Conservation (phyloP, 2,797 vertebrate species). For the Cryptoprocta ferox region DNA sequence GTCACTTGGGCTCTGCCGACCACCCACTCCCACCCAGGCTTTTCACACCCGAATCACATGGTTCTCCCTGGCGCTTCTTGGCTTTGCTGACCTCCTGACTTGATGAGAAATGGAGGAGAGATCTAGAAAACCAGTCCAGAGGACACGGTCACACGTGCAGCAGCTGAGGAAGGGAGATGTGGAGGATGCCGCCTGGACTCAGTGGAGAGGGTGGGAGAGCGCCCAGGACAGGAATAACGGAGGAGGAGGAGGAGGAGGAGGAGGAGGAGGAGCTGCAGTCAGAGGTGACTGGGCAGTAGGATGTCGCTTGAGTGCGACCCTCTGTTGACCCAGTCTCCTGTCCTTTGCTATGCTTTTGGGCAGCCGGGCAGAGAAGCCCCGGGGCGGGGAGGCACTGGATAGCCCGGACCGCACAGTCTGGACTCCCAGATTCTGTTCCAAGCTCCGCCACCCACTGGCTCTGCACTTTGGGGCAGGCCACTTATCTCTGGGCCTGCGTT, state of each 20-base stretch:
- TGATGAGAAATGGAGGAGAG: background rate
- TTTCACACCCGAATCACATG: background rate
- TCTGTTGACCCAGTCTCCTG: background rate
- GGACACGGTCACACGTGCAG: background rate
- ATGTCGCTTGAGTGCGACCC: fast-evolving
- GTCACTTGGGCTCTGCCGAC: background rate
- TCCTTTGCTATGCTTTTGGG: background rate
- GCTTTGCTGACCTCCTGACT: background rate
- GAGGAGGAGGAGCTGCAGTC: fast-evolving
- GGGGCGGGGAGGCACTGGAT: too few relatives aligned
- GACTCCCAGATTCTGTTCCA: background rate
- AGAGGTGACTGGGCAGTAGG: too few relatives aligned
- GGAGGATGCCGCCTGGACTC: fast-evolving
- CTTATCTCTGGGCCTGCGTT: background rate
- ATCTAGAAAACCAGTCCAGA: background rate
- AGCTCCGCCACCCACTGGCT: too few relatives aligned
- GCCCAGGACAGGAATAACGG: fast-evolving
- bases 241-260: too few relatives aligned
- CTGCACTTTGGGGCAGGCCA: background rate
- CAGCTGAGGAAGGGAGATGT: fast-evolving
- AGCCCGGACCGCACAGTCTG: too few relatives aligned
- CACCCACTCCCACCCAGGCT: background rate
- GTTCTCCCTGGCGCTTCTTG: background rate
- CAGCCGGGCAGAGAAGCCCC: background rate
- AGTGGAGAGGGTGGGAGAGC: too few relatives aligned